Conservation (phyloP, 2,797 vertebrate species). For the Coregonus sp. region DNA sequence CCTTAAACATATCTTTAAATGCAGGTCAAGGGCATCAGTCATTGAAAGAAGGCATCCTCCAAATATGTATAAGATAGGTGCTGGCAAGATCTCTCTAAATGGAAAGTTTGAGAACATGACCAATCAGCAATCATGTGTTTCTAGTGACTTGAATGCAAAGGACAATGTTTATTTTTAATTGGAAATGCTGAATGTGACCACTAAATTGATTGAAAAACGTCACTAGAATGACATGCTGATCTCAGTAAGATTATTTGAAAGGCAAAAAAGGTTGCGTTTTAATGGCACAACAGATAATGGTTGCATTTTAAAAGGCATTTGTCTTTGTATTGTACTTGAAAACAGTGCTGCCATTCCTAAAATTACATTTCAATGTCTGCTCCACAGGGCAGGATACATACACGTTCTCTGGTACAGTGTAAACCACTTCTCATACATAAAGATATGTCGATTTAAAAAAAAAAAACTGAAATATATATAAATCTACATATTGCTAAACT, state of each 20-base stretch:
- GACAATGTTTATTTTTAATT: conserved; percentile 26
- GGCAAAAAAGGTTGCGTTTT: conserved; percentile 48
- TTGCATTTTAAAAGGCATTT: conserved; percentile 62
- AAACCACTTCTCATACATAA: conserved; percentile 77
- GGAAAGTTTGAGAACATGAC: conserved; percentile 34
- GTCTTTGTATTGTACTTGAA: conserved; percentile 64
- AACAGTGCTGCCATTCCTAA: conserved; percentile 77
- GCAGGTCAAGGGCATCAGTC: conserved; percentile 43
- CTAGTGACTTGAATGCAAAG: conserved; percentile 48
- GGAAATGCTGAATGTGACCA: conserved; percentile 6
- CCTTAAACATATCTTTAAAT: conserved; percentile 43
- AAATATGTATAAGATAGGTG: conserved; percentile 37
- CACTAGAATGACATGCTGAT: conserved; percentile 27
- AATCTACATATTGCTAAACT: conserved; percentile 73
- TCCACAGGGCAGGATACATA: conserved; percentile 85
- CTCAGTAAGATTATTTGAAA: conserved; percentile 9
- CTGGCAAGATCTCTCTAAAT: conserved; percentile 34
- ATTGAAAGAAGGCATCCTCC: conserved; percentile 34
- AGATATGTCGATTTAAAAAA: conserved; percentile 68
- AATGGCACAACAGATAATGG: conserved; percentile 47
- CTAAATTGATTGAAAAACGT: conserved; percentile 38
- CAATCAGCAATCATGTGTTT: conserved; percentile 31
- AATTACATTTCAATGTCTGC: conserved; percentile 79
- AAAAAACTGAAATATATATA: conserved; percentile 76
- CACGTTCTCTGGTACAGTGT: conserved; percentile 82